phyloP scores from a whole-genome alignment of 30 jellyfish, hydroid and myxozoan species.

The Aurelia aurita complex sp. Pacific region DNA sequence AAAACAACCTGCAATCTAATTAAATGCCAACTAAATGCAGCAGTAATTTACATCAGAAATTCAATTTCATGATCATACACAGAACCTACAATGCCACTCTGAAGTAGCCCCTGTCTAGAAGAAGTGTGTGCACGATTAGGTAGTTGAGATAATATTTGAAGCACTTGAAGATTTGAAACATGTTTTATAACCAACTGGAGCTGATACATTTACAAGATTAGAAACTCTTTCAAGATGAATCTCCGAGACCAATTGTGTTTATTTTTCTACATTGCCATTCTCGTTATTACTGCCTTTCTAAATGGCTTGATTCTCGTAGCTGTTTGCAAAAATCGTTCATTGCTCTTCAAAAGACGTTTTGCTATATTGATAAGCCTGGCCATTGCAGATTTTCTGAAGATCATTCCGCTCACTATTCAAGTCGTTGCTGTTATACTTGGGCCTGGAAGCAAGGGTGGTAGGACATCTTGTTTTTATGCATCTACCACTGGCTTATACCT shows the following conservation, averaged over 20 bases:
- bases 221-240: neutral
- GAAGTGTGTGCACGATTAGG: too few relatives aligned
- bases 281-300: constrained; percentile 25
- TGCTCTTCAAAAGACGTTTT: constrained; percentile 61
- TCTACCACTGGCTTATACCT: constrained; percentile 46
- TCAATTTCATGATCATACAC: too few relatives aligned
- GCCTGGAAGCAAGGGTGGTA: constrained; percentile 21
- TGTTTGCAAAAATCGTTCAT: constrained; percentile 30
- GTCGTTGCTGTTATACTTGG: constrained; percentile 34
- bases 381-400: constrained; percentile 61
- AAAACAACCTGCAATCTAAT: too few relatives aligned
- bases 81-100: too few relatives aligned
- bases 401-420: constrained; percentile 23
- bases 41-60: too few relatives aligned
- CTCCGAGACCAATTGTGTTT: neutral
- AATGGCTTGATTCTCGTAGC: constrained; percentile 65
- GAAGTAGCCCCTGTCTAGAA: too few relatives aligned
- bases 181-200: too few relatives aligned
- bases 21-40: too few relatives aligned
- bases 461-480: constrained; percentile 27
- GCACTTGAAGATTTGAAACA: too few relatives aligned
- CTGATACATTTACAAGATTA: neutral
- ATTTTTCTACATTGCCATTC: constrained; percentile 15
- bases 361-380: constrained; percentile 72
- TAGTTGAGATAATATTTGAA: too few relatives aligned